Evolutionary conservation across 2,113 vertebrate genomes (phyloP).

Genomic region (Plotosus lineatus): DNA sequence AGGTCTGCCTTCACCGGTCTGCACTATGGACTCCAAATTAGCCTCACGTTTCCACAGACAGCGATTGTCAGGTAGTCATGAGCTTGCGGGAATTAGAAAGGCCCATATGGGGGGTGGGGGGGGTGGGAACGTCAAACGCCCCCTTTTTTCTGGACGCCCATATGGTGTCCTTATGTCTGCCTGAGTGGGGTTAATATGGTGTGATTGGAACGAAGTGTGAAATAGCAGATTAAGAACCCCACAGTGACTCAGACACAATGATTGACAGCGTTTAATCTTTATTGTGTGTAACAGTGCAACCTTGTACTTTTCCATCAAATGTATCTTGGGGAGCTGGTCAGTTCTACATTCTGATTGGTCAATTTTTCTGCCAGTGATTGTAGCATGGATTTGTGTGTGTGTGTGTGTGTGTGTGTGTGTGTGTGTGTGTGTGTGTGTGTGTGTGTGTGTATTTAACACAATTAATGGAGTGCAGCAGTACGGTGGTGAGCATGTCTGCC

Average conservation of each 20-base stretch:
- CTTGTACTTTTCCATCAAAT: background rate
- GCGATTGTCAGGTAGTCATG: slow-evolving; percentile 49
- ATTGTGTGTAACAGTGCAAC: background rate
- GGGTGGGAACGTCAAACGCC: slow-evolving; percentile 29
- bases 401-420: too few species aligned
- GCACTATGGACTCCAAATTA: slow-evolving; percentile 48
- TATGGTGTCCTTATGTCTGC: slow-evolving; percentile 56
- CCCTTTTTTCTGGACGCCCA: slow-evolving; percentile 52
- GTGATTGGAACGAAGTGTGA: slow-evolving; percentile 10
- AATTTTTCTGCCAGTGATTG: background rate
- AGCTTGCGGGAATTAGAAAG: slow-evolving; percentile 56
- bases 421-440: too few species aligned
- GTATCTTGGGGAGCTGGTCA: too few species aligned
- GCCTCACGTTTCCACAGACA: slow-evolving; percentile 42
- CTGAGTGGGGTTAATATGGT: slow-evolving; percentile 26
- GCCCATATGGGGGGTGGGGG: slow-evolving; percentile 35
- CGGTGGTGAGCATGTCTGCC: too few species aligned
- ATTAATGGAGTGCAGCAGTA: too few species aligned
- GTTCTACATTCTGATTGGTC: background rate
- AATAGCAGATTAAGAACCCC: slow-evolving; percentile 40
- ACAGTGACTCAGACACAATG: background rate
- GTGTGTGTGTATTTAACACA: too few species aligned
- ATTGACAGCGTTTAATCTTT: background rate
- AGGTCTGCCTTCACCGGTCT: slow-evolving; percentile 39
- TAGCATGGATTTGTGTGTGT: too few species aligned